phyloP scores from a whole-genome alignment of 2,113 vertebrate species.

The Hydrochoerus hydrochaeris region DNA sequence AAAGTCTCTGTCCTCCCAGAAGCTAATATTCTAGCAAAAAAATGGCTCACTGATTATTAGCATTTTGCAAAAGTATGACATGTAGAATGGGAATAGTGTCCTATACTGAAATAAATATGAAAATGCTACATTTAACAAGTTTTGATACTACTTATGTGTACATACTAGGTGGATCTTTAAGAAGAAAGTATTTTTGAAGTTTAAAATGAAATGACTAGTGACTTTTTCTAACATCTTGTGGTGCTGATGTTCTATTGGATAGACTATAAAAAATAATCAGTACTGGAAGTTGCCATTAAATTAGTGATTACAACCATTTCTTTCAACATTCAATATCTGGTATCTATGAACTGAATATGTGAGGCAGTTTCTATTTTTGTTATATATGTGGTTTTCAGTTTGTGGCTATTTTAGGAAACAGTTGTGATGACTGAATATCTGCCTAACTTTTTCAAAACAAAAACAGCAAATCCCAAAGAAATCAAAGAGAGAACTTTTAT shows the following conservation, averaged over 20 bases:
- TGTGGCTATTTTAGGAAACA: background rate
- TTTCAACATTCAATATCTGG: background rate
- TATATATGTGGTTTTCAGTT: background rate
- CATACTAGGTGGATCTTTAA: background rate
- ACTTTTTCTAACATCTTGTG: background rate
- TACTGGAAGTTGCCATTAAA: background rate
- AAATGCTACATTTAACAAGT: background rate
- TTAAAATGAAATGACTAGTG: background rate
- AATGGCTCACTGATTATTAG: background rate
- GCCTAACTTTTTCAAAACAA: conserved; percentile 30
- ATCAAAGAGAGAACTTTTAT: background rate
- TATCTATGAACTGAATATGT: background rate
- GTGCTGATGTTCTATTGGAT: background rate
- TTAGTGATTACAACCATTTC: background rate
- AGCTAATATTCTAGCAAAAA: background rate
- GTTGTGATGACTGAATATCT: background rate
- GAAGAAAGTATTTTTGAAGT: background rate
- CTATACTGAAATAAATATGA: background rate
- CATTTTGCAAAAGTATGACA: background rate
- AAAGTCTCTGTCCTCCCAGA: background rate
- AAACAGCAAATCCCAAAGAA: background rate
- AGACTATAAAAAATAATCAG: background rate
- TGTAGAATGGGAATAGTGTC: background rate
- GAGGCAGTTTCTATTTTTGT: background rate
- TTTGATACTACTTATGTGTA: background rate